Evolutionary conservation across 2,888 invertebrate species (phyloP), one percentile per base, ranked within the genome.

Genomic region (Serripes groenlandicus): DNA sequence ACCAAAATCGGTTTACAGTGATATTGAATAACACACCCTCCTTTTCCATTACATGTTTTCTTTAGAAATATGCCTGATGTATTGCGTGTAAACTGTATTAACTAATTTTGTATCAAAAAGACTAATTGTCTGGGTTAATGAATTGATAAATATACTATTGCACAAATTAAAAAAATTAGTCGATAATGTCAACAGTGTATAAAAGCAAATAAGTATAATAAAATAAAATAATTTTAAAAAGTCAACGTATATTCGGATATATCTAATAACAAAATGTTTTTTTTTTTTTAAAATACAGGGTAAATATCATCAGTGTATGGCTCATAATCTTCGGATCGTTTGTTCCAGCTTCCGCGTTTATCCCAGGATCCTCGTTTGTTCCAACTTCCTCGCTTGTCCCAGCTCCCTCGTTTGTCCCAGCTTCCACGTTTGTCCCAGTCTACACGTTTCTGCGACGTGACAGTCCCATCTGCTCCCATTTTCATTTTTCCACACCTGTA

Each of bases 331-430:
- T 66, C 66, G 42, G 11, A 66, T 64, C 85, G 77, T 37, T 83
- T 83, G 66, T 83, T 75, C 86, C 86, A 86, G 37, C 75, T 78
- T 54, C 86, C 86, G 15, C 86, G 70, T 76, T 87, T 87, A 54
- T 83, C 58, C 78, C 85, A 82, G n/a, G 78, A 80, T 28, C 81
- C 76, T 21, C 81, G 56, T 58, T 75, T 82, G 52, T 78, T 58
- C 82, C 75, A 78, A 23, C 58, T 71, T 34, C 78, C 82, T 1
- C 78, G 71, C 58, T 82, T 78, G 34, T 79, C 74, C 71, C 79
- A 76, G 18, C 70, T 74, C 21, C 79, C 79, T 32, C 86, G 58
- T 49, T 83, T 86, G 35, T 83, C 68, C 86, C 83, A 83, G 32
- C 74, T 81, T 28, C 83, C 77, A 15, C 81, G 74, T 60, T 85